These are phyloP conservation scores for Cryptosula pallasiana DNA, from an alignment of 2,888 invertebrate species.

Conservation along the genomic window DNA sequence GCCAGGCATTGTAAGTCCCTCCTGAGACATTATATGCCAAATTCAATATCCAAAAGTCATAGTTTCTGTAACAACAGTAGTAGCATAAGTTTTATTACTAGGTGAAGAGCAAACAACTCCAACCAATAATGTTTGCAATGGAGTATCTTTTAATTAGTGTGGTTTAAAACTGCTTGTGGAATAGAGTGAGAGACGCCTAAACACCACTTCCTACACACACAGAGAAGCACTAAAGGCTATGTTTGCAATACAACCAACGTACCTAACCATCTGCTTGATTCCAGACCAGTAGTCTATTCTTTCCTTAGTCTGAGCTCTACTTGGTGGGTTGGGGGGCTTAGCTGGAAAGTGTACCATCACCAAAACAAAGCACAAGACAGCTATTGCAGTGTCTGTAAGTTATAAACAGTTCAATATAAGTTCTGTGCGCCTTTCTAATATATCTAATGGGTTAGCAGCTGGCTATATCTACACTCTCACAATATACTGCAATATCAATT, in stretches of 20 bases:
- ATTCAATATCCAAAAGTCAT: background rate
- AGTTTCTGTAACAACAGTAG: background rate
- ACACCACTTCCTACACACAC: too few relatives aligned
- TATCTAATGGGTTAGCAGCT: too few relatives aligned
- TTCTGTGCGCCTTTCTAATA: too few relatives aligned
- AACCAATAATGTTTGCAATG: too few relatives aligned
- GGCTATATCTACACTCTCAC: too few relatives aligned
- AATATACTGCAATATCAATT: too few relatives aligned
- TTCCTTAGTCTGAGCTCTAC: background rate
- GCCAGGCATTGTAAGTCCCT: background rate
- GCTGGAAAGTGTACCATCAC: background rate
- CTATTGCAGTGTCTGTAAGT: background rate
- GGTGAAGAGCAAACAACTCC: too few relatives aligned
- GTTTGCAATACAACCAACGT: background rate
- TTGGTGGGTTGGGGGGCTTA: constrained; percentile 6
- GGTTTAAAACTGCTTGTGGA: background rate
- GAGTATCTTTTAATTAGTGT: too few relatives aligned
- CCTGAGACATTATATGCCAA: background rate
- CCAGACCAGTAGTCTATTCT: background rate
- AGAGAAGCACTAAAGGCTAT: too few relatives aligned
- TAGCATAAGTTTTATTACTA: too few relatives aligned
- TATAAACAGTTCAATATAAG: background rate
- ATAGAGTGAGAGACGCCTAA: too few relatives aligned
- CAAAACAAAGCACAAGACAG: background rate
- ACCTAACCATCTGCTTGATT: background rate